Base-by-base conservation (phyloP, 2,797 vertebrate genomes). In the Poeciliopsis turneri region DNA sequence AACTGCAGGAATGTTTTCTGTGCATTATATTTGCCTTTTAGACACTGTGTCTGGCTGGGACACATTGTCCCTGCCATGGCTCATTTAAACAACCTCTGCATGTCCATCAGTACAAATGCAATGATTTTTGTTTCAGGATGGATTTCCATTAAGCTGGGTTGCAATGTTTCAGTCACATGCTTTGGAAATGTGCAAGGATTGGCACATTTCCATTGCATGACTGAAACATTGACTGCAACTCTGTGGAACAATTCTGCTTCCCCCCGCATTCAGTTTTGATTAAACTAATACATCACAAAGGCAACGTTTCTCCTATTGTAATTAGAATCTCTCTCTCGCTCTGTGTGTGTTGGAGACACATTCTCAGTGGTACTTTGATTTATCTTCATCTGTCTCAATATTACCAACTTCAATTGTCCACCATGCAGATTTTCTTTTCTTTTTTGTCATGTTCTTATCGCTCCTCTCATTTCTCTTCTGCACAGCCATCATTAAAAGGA, bases 221-320 rank as follows among this genome's bases (percentile, higher is more conserved):
- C 30, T 33, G 30, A 33, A 33, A 33, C 30, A 33, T 33, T 33
- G 30, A 2, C 23, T 72, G 83, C 83, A 79, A 78, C 51, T 15
- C 75, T 72, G 75, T 81, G 57, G 4, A 85, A 85, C 76, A 47
- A 88, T 79, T 78, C 72, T 71, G 69, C 57, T 23, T 66, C 79
- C 72, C 30, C 57, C 71, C 72, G 30, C 77, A 57, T 83, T 72
- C 51, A 75, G 90, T 78, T 78, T 79, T 90, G 86, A 93, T 93
- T 90, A 87, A 89, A 87, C 82, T 84, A 91, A 91, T 91, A 84
- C 87, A 83, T 91, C 85, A 90, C 85, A 73, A n/a, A 78, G 83
- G 55, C 81, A 72, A 85, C 87, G 64, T 84, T 78, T 88, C 80
- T 87, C 80, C 76, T 61, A 51, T 20, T 74, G 64, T 82, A 82